phyloP scores from a whole-genome alignment of 2,113 vertebrate species.

The Cynocephalus volans region DNA sequence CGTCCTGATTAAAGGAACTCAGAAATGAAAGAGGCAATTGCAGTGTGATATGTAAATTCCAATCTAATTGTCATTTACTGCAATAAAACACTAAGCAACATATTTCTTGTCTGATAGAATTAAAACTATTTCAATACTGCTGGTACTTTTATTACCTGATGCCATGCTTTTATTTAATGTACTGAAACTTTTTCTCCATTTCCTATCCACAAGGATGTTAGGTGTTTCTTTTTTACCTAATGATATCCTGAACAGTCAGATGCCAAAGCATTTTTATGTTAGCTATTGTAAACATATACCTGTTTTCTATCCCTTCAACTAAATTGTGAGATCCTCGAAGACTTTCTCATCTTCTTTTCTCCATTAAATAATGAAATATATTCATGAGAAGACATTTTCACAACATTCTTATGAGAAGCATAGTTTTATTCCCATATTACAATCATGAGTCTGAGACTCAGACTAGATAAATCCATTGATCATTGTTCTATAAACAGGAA shows the following conservation, averaged over 20 bases:
- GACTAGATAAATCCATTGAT: background rate
- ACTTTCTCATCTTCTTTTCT: background rate
- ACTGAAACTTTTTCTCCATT: background rate
- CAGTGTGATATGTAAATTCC: background rate
- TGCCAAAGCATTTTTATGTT: background rate
- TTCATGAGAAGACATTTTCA: background rate
- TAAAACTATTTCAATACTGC: background rate
- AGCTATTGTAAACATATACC: background rate
- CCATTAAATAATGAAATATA: background rate
- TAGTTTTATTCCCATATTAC: background rate
- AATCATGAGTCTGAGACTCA: background rate
- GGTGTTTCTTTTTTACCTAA: background rate
- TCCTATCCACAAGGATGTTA: background rate
- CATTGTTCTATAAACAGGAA: background rate
- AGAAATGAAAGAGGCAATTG: background rate
- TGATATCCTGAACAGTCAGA: background rate
- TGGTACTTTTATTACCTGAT: background rate
- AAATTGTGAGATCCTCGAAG: background rate
- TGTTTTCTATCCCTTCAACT: background rate
- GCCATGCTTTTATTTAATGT: background rate
- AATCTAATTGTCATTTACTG: background rate
- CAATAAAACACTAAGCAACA: background rate
- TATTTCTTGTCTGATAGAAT: background rate
- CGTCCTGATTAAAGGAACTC: background rate
- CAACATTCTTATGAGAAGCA: background rate